Evolutionary conservation across 2,888 invertebrate genomes (phyloP), one percentile per base, ranked within the genome.

Genomic region (Andrena flavipes): DNA sequence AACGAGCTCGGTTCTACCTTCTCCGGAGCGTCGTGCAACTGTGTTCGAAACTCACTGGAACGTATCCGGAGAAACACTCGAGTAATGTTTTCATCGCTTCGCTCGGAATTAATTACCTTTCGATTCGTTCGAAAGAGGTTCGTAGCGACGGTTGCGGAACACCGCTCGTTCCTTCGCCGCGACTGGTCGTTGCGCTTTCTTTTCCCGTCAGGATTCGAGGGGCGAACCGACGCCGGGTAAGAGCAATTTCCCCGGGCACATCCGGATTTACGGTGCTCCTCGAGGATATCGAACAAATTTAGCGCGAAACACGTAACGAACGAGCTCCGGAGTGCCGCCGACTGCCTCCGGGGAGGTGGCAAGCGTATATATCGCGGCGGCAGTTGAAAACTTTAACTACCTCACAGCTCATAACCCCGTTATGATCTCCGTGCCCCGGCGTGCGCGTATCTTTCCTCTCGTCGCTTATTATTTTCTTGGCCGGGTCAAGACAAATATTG

Each of bases 351-450:
- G 63, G 51, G 30, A 51, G 77, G 62, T 67, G 80, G 69, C 49
- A 23, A 56, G 63, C 56, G 51, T 78, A 65, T 64, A 65, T 82
- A 82, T 79, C 78, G 75, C 62, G 79, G 81, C 67, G 87, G 82
- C 86, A 90, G 89, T 90, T 90, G 90, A 91, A 92, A 92, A 92
- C 88, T 92, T 92, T 92, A 92, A 92, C 92, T 92, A 92, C 91
- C 92, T 92, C 90, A 92, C 92, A 92, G 91, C 90, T 90, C 92
- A 92, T 92, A 92, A 92, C 92, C 89, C 91, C 90, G 91, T 92
- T 92, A 92, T 91, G 91, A 91, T 89, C 90, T 89, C 83, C 88
- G 88, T 86, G 84, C 70, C 71, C 73, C 51, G 64, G 10, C 59
- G 67, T 70, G 70, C 70, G 67, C 71, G 81, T 76, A 65, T 78